These are phyloP conservation scores for Petroica traversi DNA, from an alignment of 2,113 vertebrate species.

Conservation along the genomic window DNA sequence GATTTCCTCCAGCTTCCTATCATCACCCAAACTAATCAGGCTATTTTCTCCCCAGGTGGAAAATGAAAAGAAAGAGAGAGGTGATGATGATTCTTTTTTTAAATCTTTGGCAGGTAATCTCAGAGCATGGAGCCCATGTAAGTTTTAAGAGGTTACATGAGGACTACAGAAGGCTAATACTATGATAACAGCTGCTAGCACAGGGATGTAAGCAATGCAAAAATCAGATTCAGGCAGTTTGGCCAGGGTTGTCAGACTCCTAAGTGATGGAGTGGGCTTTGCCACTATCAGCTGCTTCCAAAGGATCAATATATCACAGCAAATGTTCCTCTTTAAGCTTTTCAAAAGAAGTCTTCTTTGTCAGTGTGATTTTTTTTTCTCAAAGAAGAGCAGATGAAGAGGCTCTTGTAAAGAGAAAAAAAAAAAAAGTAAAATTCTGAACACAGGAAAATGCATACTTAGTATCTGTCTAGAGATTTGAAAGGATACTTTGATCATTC, in stretches of 20 bases:
- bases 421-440: background rate
- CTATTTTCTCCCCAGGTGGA: slow-evolving; percentile 42
- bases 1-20: slow-evolving; percentile 44
- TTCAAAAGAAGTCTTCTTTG: background rate
- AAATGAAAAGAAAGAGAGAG: slow-evolving; percentile 33
- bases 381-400: background rate
- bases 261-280: background rate
- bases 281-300: background rate
- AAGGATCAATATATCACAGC: background rate
- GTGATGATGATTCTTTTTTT: background rate
- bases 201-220: background rate
- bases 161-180: slow-evolving; percentile 10
- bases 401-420: background rate
- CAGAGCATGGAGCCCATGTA: background rate
- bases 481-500: slow-evolving; percentile 51
- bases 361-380: background rate
- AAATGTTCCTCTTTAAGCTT: background rate
- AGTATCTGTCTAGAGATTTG: slow-evolving; percentile 21
- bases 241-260: background rate
- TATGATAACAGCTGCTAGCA: slow-evolving; percentile 28
- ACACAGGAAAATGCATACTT: background rate
- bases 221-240: background rate
- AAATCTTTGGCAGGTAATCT: slow-evolving; percentile 32
- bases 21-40: slow-evolving; percentile 43
- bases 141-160: slow-evolving; percentile 38